Conservation (phyloP, 92 coral and sea anemone genomes). For the Meandrina meandrites region DNA sequence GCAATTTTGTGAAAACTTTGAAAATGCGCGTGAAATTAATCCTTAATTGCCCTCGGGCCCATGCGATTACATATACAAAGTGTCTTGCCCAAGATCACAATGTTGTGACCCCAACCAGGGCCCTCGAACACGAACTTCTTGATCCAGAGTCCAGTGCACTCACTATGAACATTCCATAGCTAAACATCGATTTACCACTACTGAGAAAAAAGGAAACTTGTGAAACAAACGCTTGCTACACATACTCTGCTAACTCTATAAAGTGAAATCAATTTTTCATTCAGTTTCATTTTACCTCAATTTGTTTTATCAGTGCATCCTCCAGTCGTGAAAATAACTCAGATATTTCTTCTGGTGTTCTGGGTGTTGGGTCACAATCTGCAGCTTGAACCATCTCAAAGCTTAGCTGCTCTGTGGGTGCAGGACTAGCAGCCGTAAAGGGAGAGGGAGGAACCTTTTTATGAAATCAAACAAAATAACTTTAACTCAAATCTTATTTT, state of each 20-base stretch:
- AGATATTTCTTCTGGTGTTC: constrained; percentile 79
- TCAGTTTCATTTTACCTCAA: constrained; percentile 63
- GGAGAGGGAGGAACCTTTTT: constrained; percentile 74
- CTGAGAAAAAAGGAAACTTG: no score
- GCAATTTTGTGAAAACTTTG: no score
- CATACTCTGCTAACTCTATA: background rate
- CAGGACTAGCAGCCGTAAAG: constrained; percentile 51
- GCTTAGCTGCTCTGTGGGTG: constrained; percentile 52
- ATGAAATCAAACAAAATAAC: background rate
- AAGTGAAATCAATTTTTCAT: background rate
- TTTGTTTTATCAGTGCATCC: constrained; percentile 88
- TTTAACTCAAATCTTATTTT: background rate
- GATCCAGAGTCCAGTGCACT: no score
- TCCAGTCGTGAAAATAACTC: constrained; percentile 95
- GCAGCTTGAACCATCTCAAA: constrained; percentile 60
- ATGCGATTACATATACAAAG: no score
- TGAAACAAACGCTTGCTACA: background rate
- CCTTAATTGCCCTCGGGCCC: no score
- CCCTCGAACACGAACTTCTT: no score
- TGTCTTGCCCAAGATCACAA: no score
- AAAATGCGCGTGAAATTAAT: no score
- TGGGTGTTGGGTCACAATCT: constrained; percentile 73
- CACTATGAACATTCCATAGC: no score
- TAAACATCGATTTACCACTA: background rate
- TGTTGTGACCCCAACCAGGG: no score